phyloP scores from a whole-genome alignment of 1,140 invertebrate genomes.

The Tetragnatha versicolor region DNA sequence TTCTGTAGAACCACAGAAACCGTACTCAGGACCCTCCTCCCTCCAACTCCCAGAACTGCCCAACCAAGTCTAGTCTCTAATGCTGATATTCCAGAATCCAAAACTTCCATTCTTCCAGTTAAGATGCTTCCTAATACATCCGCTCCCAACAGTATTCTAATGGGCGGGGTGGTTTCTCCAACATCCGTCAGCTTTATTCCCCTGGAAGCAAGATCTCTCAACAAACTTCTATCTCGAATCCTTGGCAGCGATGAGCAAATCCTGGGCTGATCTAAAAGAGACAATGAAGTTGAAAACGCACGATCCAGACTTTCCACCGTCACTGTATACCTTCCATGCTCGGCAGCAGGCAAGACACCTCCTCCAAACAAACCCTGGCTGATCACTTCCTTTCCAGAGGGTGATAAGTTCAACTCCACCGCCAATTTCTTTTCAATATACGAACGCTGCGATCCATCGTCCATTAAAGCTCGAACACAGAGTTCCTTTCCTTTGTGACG shows the following conservation, averaged over 20 bases:
- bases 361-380: slow-evolving; percentile 35
- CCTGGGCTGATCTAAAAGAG: slow-evolving; percentile 31
- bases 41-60: slow-evolving; percentile 14
- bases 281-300: slow-evolving; percentile 1
- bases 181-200: slow-evolving; percentile 13
- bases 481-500: background rate
- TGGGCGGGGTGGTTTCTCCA: slow-evolving; percentile 1
- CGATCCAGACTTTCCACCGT: slow-evolving; percentile 4
- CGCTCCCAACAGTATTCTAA: slow-evolving; percentile 32
- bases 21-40: background rate
- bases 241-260: slow-evolving; percentile 11
- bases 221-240: background rate
- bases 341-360: background rate
- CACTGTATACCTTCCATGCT: slow-evolving; percentile 13
- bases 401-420: slow-evolving; percentile 17
- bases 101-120: slow-evolving; percentile 19
- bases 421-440: slow-evolving; percentile 27
- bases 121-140: slow-evolving; percentile 34
- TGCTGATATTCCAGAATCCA: slow-evolving; percentile 2
- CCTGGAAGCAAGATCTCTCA: background rate
- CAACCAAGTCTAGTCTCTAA: slow-evolving; percentile 25
- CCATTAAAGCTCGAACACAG: slow-evolving; percentile 19
- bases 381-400: slow-evolving; percentile 15
- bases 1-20: slow-evolving; percentile 16
- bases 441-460: slow-evolving; percentile 25